Evolutionary conservation across 2,113 vertebrate species (phyloP).

Genomic region (Salvelinus namaycush): DNA sequence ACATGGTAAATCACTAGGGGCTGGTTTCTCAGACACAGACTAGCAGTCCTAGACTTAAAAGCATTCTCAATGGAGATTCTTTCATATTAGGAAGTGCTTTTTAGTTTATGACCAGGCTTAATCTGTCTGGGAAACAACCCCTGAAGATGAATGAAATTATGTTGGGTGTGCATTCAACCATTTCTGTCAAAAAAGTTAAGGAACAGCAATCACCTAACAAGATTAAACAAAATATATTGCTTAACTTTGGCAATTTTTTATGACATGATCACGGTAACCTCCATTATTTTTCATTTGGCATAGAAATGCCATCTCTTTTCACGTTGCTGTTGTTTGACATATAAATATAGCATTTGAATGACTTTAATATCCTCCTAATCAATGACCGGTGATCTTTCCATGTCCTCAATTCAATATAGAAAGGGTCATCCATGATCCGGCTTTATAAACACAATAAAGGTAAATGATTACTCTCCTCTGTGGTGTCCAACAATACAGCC

Average conservation of each 20-base stretch:
- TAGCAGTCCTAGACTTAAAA: too few species aligned
- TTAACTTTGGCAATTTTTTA: slow-evolving; percentile 39
- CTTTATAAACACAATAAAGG: slow-evolving; percentile 89
- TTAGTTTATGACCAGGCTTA: not conserved
- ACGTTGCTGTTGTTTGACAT: slow-evolving; percentile 89
- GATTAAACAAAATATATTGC: slow-evolving; percentile 23
- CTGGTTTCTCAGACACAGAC: too few species aligned
- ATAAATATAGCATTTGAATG: slow-evolving; percentile 92
- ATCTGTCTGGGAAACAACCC: not conserved
- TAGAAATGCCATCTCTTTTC: slow-evolving; percentile 68
- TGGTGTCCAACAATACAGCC: slow-evolving; percentile 74
- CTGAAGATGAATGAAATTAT: not conserved
- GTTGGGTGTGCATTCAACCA: not conserved
- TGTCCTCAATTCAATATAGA: slow-evolving; percentile 90
- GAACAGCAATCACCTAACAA: slow-evolving; percentile 33
- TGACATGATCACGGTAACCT: slow-evolving; percentile 34
- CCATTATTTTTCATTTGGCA: slow-evolving; percentile 61
- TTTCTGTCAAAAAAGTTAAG: not conserved
- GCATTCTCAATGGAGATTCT: too few species aligned
- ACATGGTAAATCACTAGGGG: not conserved
- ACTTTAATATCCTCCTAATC: slow-evolving; percentile 98
- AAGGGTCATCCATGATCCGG: slow-evolving; percentile 81
- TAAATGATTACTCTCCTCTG: slow-evolving; percentile 81
- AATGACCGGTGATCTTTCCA: slow-evolving; percentile 98
- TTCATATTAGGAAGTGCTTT: too few species aligned